Percentiles rank a stretch among this genome's conserved stretches.
These are phyloP conservation scores for Andrena bucephala DNA, from an alignment of 2,888 invertebrate species.

Conservation along the genomic window DNA sequence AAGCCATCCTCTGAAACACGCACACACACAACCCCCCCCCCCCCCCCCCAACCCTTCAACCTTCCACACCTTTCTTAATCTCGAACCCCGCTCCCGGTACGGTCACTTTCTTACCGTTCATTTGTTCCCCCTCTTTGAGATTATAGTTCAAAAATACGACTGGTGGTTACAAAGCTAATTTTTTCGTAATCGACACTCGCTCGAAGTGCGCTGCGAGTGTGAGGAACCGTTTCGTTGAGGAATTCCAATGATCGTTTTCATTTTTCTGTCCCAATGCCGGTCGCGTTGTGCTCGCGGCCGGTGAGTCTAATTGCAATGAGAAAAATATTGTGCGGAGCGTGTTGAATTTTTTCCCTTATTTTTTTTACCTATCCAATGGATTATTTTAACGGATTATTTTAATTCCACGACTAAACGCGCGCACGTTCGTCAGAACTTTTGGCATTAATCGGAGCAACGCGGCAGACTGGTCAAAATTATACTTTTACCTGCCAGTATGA, in stretches of 20 bases:
- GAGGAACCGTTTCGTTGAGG: slow-evolving; percentile 37
- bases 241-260: slow-evolving; percentile 54
- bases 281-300: slow-evolving; percentile 9
- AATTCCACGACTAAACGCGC: slow-evolving; percentile 9
- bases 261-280: slow-evolving; percentile 3
- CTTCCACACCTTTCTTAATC: not conserved
- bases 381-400: not conserved
- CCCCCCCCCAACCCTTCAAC: not conserved
- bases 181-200: slow-evolving; percentile 62
- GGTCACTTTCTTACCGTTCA: slow-evolving; percentile 15
- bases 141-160: slow-evolving; percentile 83
- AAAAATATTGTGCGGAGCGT: slow-evolving; percentile 16
- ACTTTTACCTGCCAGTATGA: not conserved
- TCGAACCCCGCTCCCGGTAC: slow-evolving; percentile 42
- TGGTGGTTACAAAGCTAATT: slow-evolving; percentile 83
- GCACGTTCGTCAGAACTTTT: slow-evolving; percentile 8
- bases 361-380: not conserved
- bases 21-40: not conserved
- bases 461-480: slow-evolving; percentile 33
- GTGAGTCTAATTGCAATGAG: slow-evolving; percentile 21
- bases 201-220: slow-evolving; percentile 32
- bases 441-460: not conserved
- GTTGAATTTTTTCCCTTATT: not conserved
- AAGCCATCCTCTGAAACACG: slow-evolving; percentile 46
- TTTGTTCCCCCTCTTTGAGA: slow-evolving; percentile 72